These are phyloP conservation scores for Stenurella melanura DNA, from an alignment of 2,888 invertebrate species.

Conservation along the genomic window DNA sequence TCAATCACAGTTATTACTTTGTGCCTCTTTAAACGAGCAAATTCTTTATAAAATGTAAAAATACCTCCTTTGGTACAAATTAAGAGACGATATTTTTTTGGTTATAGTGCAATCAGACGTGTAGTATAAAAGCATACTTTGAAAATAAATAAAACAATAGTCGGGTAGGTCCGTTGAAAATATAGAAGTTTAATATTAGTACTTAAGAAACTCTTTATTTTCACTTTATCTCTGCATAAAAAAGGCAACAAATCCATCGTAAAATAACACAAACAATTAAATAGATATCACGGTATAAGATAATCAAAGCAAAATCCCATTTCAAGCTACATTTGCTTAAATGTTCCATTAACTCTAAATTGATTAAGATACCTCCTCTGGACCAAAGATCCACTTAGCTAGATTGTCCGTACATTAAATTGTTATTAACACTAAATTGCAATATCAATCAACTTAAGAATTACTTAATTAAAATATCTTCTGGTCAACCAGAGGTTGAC, in stretches of 20 bases:
- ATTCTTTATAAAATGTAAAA: too few species aligned
- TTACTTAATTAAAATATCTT: neutral
- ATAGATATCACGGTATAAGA: conserved; percentile 3
- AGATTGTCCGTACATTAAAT: conserved; percentile 12
- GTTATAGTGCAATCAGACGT: too few species aligned
- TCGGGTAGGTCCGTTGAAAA: too few species aligned
- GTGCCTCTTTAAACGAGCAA: too few species aligned
- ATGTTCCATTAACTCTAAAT: conserved; percentile 6
- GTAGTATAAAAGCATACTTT: too few species aligned
- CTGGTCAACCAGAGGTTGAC: neutral
- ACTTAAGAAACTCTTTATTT: neutral
- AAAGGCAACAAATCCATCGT: neutral
- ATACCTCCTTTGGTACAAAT: too few species aligned
- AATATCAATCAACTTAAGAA: conserved; percentile 1
- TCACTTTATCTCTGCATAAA: neutral
- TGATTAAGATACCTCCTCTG: conserved; percentile 1
- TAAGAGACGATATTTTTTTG: too few species aligned
- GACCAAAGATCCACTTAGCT: conserved; percentile 6
- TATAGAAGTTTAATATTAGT: too few species aligned
- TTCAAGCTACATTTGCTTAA: conserved; percentile 2
- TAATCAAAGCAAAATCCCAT: neutral
- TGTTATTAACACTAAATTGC: conserved; percentile 16
- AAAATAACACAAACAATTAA: neutral
- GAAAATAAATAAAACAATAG: too few species aligned
- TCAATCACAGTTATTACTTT: too few species aligned